Evolutionary conservation across 2,113 vertebrate genomes (phyloP).

Genomic region (Prochilodus magdalenae): DNA sequence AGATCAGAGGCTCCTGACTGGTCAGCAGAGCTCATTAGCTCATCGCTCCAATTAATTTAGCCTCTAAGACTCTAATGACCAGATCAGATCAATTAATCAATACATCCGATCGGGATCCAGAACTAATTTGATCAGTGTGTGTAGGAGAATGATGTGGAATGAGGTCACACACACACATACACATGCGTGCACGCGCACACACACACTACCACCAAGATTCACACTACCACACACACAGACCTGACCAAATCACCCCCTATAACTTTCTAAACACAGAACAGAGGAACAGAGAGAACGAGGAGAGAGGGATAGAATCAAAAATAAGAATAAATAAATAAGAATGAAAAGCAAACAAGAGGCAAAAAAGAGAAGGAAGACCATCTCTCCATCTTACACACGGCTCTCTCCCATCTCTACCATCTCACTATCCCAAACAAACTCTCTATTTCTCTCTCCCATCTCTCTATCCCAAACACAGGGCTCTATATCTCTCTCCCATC

Average conservation of each 20-base stretch:
- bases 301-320: neutral
- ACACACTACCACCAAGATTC: neutral
- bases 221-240: neutral
- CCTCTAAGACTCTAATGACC: slow-evolving; percentile 31
- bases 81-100: slow-evolving; percentile 48
- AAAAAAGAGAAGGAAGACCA: too few relatives aligned
- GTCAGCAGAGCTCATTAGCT: neutral
- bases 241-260: too few relatives aligned
- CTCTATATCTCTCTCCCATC: too few relatives aligned
- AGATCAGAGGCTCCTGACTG: too few relatives aligned
- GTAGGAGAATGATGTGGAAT: neutral
- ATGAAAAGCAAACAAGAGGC: too few relatives aligned
- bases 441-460: too few relatives aligned
- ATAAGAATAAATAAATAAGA: too few relatives aligned
- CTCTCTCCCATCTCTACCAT: too few relatives aligned
- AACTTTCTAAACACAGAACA: too few relatives aligned
- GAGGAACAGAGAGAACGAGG: neutral
- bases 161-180: neutral
- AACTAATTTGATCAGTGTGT: slow-evolving; percentile 14
- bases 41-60: neutral
- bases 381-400: too few relatives aligned
- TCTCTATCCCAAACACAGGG: too few relatives aligned
- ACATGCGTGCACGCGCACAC: neutral
- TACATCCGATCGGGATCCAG: slow-evolving; percentile 10
- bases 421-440: too few relatives aligned